Base-by-base conservation (phyloP, 2,113 vertebrate genomes). In the Gymnocephalus cernua region DNA sequence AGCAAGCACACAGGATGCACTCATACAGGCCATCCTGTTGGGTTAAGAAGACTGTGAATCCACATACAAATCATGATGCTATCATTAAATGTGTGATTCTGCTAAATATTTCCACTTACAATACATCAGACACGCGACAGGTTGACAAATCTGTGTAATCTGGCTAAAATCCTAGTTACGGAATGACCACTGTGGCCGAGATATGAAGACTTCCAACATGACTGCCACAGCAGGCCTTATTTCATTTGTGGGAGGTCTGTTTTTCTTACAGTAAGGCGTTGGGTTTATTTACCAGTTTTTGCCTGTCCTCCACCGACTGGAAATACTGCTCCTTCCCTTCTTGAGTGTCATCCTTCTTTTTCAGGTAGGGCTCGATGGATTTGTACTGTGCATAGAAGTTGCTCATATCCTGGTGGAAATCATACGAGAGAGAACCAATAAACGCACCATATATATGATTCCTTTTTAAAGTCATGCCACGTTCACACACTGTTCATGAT, bases 311-410 rank as follows among this genome's bases (percentile, higher is more conserved):
- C 59, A 97, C 94, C 68, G 97, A 97, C 92, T 99, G 98, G 69
- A 96, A 93, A 63, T 98, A 98, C 91, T 99, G 98, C 73, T 95
- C 87, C 90, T 97, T 97, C 77, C 98, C 97, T 82, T 96, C 92
- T 61, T 95, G 90, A 0, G 95, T 92, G 16, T 96, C 97, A 3
- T 98, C 97, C 93, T 97, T 98, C 94, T 97, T 99, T 90, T 98
- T 99, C 89, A 99, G 80, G 80, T 96, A 99, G 6, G 98, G 98
- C 93, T 99, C 95, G 0, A 99, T 99, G 58, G 96, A 97, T 84
- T 98, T 99, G 91, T 99, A 99, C 90, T 99, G 98, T 0, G 97
- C 98, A 0, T 98, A 99, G 92, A 99, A 99, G 93, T 99, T 98
- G 80, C 95, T 99, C 95, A 99, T 75, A 79, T 99, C 98, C 98